These are phyloP conservation scores for Clitarchus hookeri DNA, from an alignment of 2,888 invertebrate genomes.

Conservation along the genomic window DNA sequence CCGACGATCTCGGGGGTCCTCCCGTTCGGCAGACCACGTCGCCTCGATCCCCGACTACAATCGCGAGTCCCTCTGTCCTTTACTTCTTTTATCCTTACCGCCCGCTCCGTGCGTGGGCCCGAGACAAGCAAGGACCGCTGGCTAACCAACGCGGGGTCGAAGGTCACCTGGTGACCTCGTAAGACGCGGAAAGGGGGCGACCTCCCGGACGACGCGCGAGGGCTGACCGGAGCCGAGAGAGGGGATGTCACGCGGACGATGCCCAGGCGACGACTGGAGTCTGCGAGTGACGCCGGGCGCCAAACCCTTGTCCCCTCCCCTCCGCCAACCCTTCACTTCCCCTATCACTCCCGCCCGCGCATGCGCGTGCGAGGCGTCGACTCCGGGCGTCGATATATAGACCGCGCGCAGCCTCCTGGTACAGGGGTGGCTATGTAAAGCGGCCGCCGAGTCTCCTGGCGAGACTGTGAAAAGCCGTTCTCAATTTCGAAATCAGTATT, in stretches of 20 bases:
- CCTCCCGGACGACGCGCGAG: neutral
- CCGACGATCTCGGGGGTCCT: too few species aligned
- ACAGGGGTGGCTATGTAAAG: too few species aligned
- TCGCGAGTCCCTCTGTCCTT: neutral
- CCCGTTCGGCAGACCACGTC: too few species aligned
- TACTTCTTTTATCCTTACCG: neutral
- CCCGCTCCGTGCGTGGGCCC: neutral
- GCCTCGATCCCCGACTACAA: neutral
- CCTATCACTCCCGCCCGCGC: neutral
- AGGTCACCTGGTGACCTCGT: too few species aligned
- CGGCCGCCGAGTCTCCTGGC: too few species aligned
- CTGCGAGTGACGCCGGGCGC: too few species aligned
- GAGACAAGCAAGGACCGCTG: too few species aligned
- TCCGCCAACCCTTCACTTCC: neutral
- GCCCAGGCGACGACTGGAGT: neutral
- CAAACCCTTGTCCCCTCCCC: too few species aligned
- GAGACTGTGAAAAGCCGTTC: too few species aligned
- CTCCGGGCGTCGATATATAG: neutral
- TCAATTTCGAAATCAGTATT: too few species aligned
- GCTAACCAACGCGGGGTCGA: too few species aligned
- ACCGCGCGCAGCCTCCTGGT: neutral
- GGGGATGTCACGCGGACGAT: neutral
- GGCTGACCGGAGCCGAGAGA: neutral
- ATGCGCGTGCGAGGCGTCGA: neutral
- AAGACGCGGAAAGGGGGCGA: neutral